These are phyloP conservation scores for Hydropotes inermis DNA, from an alignment of 2,113 vertebrate genomes.

Conservation along the genomic window DNA sequence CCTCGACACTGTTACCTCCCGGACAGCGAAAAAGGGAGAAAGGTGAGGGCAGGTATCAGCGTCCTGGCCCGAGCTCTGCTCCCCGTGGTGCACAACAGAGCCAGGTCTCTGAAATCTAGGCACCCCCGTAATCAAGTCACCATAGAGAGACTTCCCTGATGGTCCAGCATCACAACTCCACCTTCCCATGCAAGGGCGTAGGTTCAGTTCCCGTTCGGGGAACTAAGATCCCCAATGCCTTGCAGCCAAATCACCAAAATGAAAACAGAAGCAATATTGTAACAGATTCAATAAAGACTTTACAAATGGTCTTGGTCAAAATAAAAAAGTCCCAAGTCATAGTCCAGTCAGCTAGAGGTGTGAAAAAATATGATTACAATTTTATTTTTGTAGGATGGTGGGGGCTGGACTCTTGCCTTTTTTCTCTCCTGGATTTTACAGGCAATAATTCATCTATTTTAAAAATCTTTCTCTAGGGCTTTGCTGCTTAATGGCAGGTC, in stretches of 20 bases:
- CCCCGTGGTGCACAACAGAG: not conserved
- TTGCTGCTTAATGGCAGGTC: not conserved
- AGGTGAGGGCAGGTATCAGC: constrained; percentile 78
- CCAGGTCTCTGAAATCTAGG: not conserved
- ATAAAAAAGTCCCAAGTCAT: not conserved
- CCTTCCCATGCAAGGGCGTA: not conserved
- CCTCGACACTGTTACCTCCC: constrained; percentile 97
- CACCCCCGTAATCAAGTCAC: not conserved
- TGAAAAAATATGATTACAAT: not conserved
- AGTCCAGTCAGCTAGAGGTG: not conserved
- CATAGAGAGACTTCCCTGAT: not conserved
- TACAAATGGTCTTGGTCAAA: not conserved
- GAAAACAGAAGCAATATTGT: not conserved
- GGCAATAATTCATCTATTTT: not conserved
- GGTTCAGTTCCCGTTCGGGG: not conserved
- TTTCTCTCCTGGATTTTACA: not conserved
- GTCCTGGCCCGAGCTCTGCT: not conserved
- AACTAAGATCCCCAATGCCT: not conserved
- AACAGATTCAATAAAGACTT: not conserved
- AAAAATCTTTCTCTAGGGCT: not conserved
- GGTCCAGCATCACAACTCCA: not conserved
- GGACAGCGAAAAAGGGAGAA: constrained; percentile 94
- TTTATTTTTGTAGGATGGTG: not conserved
- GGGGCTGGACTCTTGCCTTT: not conserved
- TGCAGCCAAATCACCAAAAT: not conserved